These are phyloP conservation scores for Chymomyza amoena DNA, from an alignment of 2,888 invertebrate species.

Conservation along the genomic window DNA sequence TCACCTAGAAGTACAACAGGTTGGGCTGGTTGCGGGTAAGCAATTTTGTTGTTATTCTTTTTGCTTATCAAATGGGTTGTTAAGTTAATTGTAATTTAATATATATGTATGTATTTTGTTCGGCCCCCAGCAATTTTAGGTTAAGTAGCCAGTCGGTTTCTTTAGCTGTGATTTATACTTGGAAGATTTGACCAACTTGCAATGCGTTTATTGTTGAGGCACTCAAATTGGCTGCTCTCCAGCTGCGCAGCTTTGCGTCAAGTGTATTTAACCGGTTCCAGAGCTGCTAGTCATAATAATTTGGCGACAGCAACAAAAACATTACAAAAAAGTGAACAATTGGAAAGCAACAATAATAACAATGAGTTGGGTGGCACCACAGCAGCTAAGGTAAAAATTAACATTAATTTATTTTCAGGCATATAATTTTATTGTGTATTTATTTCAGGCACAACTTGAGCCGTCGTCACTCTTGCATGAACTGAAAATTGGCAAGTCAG, in stretches of 20 bases:
- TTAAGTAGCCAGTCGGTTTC: slow-evolving; percentile 39
- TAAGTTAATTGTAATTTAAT: slow-evolving; percentile 33
- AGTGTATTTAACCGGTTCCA: slow-evolving; percentile 10
- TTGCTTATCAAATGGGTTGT: slow-evolving; percentile 50
- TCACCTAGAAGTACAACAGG: background rate
- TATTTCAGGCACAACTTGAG: background rate
- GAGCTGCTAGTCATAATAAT: slow-evolving; percentile 27
- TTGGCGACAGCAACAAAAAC: slow-evolving; percentile 37
- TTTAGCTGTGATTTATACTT: background rate
- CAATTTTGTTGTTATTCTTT: slow-evolving; percentile 20
- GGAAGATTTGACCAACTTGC: background rate
- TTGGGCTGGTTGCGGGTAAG: slow-evolving; percentile 32
- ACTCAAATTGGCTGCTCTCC: slow-evolving; percentile 34
- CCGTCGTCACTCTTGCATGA: background rate
- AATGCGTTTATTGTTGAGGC: slow-evolving; percentile 53
- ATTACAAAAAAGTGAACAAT: slow-evolving; percentile 30
- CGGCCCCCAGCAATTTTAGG: slow-evolving; percentile 32
- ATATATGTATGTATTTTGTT: slow-evolving; percentile 22
- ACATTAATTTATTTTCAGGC: background rate
- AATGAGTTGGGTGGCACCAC: slow-evolving; percentile 1
- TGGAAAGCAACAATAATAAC: slow-evolving; percentile 26
- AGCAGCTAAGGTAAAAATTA: slow-evolving; percentile 31
- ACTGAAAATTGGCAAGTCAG: background rate
- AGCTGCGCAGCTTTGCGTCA: slow-evolving; percentile 22
- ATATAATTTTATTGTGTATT: background rate